These are phyloP conservation scores for Meghimatium bilineatum DNA, from an alignment of 2,888 invertebrate species.

Conservation along the genomic window DNA sequence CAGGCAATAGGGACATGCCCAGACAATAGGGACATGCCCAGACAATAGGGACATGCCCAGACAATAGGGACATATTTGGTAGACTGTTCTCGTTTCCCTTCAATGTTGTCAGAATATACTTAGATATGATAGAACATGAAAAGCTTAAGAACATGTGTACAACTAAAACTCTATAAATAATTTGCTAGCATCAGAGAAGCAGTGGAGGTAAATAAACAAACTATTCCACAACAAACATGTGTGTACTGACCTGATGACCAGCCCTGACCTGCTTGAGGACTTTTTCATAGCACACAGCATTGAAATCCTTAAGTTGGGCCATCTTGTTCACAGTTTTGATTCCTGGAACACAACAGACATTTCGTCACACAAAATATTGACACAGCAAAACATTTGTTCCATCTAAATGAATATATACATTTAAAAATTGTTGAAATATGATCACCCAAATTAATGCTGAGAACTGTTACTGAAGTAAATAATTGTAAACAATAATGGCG, in stretches of 20 bases:
- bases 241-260: conserved; percentile 86
- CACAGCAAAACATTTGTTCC: too few relatives aligned
- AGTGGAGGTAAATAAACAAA: not conserved
- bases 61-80: too few relatives aligned
- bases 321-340: conserved; percentile 70
- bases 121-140: not conserved
- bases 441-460: too few relatives aligned
- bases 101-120: too few relatives aligned
- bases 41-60: too few relatives aligned
- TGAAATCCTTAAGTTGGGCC: conserved; percentile 87
- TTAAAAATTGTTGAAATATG: too few relatives aligned
- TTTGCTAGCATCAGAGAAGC: not conserved
- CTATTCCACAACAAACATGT: not conserved
- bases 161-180: not conserved
- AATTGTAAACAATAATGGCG: too few relatives aligned
- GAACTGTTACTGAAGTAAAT: too few relatives aligned
- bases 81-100: too few relatives aligned
- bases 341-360: conserved; percentile 58
- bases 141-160: not conserved
- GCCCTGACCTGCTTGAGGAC: conserved; percentile 87
- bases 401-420: too few relatives aligned
- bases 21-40: too few relatives aligned
- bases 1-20: too few relatives aligned
- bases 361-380: not conserved
- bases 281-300: conserved; percentile 94